Percentiles rank a stretch among this genome's conserved stretches.
Evolutionary conservation across 2,113 vertebrate genomes (phyloP).

Genomic region (Petrocephalus microphthalmus): DNA sequence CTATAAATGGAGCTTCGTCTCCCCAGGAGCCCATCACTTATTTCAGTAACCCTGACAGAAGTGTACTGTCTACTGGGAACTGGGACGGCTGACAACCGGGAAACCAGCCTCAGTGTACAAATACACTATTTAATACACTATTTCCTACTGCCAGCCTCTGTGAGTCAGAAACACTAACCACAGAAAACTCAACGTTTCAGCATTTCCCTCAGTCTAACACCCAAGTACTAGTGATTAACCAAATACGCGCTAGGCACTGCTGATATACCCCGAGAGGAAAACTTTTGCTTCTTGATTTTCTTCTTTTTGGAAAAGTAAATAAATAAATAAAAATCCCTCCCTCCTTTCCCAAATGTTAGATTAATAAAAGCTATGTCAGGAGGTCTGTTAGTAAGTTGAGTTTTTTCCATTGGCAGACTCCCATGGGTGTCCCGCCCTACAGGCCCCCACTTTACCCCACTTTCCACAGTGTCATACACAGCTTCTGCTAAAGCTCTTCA

Average conservation of each 20-base stretch:
- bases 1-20: not conserved
- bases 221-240: not conserved
- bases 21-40: not conserved
- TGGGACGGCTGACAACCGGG: not conserved
- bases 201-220: not conserved
- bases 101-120: not conserved
- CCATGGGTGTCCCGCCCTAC: conserved; percentile 30
- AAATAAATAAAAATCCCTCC: not conserved
- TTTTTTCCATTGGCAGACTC: conserved; percentile 28
- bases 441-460: not conserved
- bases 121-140: too few species aligned
- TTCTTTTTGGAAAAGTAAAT: too few species aligned
- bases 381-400: conserved; percentile 15
- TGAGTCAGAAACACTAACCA: not conserved
- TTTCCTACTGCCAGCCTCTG: not conserved
- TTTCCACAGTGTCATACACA: not conserved
- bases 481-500: not conserved
- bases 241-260: not conserved
- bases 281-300: not conserved
- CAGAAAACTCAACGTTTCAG: not conserved
- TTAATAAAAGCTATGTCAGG: not conserved
- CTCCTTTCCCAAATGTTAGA: not conserved
- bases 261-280: not conserved
- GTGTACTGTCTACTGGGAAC: not conserved
- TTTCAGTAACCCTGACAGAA: not conserved